Conservation (phyloP, 2,113 vertebrate species). For the Vireo altiloquus region DNA sequence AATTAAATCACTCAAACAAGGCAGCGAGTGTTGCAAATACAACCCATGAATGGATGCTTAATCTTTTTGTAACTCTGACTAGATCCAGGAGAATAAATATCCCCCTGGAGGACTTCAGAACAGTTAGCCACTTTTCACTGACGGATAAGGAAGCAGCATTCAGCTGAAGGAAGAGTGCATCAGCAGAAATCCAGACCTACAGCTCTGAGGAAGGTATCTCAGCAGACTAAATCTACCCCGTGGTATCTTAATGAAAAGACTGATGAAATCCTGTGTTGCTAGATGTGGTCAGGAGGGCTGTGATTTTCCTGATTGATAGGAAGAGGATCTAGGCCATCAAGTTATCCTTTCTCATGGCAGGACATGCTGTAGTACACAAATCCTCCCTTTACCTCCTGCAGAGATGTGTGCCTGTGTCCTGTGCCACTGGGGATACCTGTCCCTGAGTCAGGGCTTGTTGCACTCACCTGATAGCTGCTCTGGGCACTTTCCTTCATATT, state of each 20-base stretch:
- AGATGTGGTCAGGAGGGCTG: not conserved
- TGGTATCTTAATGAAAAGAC: not conserved
- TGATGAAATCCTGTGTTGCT: not conserved
- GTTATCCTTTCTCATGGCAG: not conserved
- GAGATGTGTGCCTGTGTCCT: fast-evolving
- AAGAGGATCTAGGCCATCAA: not conserved
- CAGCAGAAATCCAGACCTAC: not conserved
- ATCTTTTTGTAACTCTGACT: not conserved
- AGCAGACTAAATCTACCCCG: not conserved
- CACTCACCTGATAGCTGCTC: not conserved
- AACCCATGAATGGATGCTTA: not conserved
- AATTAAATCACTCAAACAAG: not conserved
- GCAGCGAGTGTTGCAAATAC: not conserved
- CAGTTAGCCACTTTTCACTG: not conserved
- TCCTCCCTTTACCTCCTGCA: not conserved
- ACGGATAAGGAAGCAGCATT: not conserved
- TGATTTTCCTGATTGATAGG: not conserved
- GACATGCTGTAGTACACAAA: not conserved
- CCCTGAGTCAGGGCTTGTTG: not conserved
- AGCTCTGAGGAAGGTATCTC: not conserved
- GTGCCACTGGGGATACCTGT: not conserved
- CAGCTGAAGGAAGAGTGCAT: not conserved
- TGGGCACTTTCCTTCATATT: not conserved
- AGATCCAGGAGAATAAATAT: not conserved
- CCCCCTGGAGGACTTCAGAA: not conserved